Base-by-base conservation (phyloP, 2,888 invertebrate species). In the Diarsia brunnea region DNA sequence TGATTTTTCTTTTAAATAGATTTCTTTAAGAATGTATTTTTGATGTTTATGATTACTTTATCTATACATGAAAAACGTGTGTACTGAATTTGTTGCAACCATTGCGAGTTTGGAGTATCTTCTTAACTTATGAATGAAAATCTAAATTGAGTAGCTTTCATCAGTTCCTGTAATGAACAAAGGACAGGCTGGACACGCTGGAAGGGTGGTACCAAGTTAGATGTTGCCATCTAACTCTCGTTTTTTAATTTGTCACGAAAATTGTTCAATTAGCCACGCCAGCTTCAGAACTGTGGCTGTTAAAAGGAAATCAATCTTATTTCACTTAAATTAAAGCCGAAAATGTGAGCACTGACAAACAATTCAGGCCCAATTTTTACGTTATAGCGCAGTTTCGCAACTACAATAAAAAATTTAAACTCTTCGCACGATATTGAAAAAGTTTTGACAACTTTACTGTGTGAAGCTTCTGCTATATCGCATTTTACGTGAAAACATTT, bases 401-500 rank as follows among this genome's bases (percentile, higher is more conserved):
- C 73, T 16, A n/a, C 53, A 38, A 51, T 47, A 12, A n/a, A 53
- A 75, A 61, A 27, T 14, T 63, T 1, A 63, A 27, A 27, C 27
- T 49, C 49, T 24, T 3, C 7, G 21, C 14, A 55, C 31, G 24
- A 81, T 66, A 66, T 78, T 75, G 65, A 78, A 80, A 81, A 73
- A 81, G 31, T 45, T 24, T 19, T 2, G 19, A 4, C 14, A 78
- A 60, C n/a, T 51, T 45, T 43, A 14, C 24, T 19, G 0, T 24
- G 27, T 69, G 21, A 21, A 27, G 21, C 76, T 82, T 85, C 82
- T 85, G 76, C 5, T 16, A 21, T 68, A 45, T 61, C 19, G 19
- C 8, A 8, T 53, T 63, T 60, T 21, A 4, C 14, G 10, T 38
- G 21, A 31, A 53, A 27, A 19, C 31, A 31, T 70, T 80, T 49